phyloP scores from a whole-genome alignment of 2,888 invertebrate genomes.

The Tupiocoris notatus region DNA sequence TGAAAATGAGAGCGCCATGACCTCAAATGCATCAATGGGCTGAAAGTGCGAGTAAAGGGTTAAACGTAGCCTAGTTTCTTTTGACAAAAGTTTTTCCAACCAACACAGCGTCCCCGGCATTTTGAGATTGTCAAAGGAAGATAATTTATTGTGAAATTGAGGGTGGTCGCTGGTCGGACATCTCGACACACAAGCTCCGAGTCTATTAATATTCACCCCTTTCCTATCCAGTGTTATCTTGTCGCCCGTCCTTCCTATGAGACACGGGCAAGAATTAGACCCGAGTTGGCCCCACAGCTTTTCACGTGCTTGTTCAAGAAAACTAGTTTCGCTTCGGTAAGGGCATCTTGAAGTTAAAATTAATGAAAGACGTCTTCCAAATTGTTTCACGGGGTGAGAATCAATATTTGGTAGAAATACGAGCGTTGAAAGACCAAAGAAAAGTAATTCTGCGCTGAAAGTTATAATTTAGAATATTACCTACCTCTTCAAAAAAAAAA shows the following conservation, averaged over 20 bases:
- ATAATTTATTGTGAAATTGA: slow-evolving; percentile 27
- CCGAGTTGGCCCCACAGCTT: not conserved
- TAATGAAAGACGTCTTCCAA: not conserved
- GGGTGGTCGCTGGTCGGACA: slow-evolving; percentile 18
- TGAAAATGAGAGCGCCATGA: slow-evolving; percentile 11
- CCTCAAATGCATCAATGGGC: slow-evolving; percentile 7
- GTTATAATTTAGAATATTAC: too few relatives aligned
- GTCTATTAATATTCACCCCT: slow-evolving; percentile 36
- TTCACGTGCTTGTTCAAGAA: not conserved
- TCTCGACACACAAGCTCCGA: not conserved
- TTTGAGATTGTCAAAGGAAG: slow-evolving; percentile 2
- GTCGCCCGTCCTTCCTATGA: not conserved
- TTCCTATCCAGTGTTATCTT: slow-evolving; percentile 3
- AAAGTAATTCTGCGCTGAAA: too few relatives aligned
- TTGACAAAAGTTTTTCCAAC: not conserved
- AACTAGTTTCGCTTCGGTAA: not conserved
- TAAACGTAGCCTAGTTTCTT: not conserved
- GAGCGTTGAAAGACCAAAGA: too few relatives aligned
- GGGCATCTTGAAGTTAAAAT: not conserved
- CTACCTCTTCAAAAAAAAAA: too few relatives aligned
- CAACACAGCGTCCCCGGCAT: too few relatives aligned
- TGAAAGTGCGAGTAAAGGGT: slow-evolving; percentile 5
- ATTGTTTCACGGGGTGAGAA: not conserved
- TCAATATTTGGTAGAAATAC: not conserved
- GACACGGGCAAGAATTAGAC: slow-evolving; percentile 8